These are phyloP conservation scores for Stenopsyche tienmushanensis DNA, from an alignment of 1,140 invertebrate species.

Conservation along the genomic window DNA sequence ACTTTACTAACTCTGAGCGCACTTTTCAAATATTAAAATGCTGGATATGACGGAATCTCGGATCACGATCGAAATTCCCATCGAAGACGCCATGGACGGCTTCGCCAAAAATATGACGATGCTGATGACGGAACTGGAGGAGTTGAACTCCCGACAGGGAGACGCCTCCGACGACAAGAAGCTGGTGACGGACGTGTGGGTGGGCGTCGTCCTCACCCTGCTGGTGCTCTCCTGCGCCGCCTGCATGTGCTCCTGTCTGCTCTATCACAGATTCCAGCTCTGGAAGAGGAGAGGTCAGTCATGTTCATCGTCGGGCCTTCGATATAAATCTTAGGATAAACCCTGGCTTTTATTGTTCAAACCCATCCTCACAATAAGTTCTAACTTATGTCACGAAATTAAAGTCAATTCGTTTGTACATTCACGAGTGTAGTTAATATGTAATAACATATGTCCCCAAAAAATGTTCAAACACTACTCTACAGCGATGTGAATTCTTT, in stretches of 20 bases:
- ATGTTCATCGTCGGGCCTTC: too few species aligned
- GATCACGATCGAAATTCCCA: slow-evolving; percentile 36
- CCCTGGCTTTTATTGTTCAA: too few species aligned
- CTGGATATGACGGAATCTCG: slow-evolving; percentile 33
- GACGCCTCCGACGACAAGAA: slow-evolving; percentile 26
- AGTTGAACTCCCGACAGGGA: slow-evolving; percentile 37
- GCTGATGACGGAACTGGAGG: slow-evolving; percentile 47
- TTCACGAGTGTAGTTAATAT: too few species aligned
- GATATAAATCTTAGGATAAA: too few species aligned
- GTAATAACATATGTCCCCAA: too few species aligned
- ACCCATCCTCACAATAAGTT: too few species aligned
- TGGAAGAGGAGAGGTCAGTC: slow-evolving; percentile 65
- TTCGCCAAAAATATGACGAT: slow-evolving; percentile 49
- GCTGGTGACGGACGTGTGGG: slow-evolving; percentile 60
- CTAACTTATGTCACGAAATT: too few species aligned
- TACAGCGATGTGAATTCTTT: too few species aligned
- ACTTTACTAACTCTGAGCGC: too few species aligned
- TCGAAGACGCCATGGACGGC: slow-evolving; percentile 15
- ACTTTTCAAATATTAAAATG: too few species aligned
- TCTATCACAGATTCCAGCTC: slow-evolving; percentile 66
- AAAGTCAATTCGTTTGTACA: too few species aligned
- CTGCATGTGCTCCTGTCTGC: slow-evolving; percentile 62
- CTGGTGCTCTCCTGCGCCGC: slow-evolving; percentile 62
- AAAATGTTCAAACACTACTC: too few species aligned
- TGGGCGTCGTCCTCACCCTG: slow-evolving; percentile 61